Base-by-base conservation (phyloP, 2,888 invertebrate genomes). In the Liodrosophila aerea region DNA sequence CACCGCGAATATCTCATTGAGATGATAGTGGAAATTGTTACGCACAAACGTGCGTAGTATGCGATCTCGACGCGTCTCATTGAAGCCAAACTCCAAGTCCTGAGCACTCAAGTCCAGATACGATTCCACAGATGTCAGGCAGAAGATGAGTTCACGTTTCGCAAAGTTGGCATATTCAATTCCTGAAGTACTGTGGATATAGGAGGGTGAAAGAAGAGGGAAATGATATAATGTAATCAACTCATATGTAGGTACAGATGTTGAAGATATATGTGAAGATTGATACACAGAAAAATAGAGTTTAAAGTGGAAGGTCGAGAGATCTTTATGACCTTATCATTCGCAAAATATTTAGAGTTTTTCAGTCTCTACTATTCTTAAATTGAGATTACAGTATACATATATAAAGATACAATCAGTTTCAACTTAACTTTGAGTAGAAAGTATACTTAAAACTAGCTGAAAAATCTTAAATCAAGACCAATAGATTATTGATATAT, bases 1-100 rank as follows among this genome's bases (percentile, higher is more conserved):
- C 50, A 98, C 97, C 49, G 97, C 97, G 90, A 96, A 96, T 87
- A 97, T 97, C 91, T 98, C 98, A 91, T 97, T 97, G 80, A 98
- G 92, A 91, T 98, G 98, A 91, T 95, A 98, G 88, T 95, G 95
- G 91, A 96, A 98, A 57, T 97, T 94, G 91, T 98, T 98, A 71
- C 98, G 93, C 66, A 98, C 97, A 90, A 96, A 95, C 44, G 97
- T 97, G 91, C 98, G 92, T 78, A 97, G 92, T 87, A 96, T 96
- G 63, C 96, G 93, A 90, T 97, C 96, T 64, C 96, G 92, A 61
- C 95, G 92, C 68, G 95, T 95, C 91, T 96, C 96, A 90, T 97
- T 96, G 90, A 98, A 94, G 66, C 98, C 98, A 88, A 96, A 95
- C 92, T 97, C 95, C 88, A 97, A 93, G 89, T 95, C 95, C 91